Conservation (phyloP, 2,797 vertebrate species). For the Sciurus vulgaris region DNA sequence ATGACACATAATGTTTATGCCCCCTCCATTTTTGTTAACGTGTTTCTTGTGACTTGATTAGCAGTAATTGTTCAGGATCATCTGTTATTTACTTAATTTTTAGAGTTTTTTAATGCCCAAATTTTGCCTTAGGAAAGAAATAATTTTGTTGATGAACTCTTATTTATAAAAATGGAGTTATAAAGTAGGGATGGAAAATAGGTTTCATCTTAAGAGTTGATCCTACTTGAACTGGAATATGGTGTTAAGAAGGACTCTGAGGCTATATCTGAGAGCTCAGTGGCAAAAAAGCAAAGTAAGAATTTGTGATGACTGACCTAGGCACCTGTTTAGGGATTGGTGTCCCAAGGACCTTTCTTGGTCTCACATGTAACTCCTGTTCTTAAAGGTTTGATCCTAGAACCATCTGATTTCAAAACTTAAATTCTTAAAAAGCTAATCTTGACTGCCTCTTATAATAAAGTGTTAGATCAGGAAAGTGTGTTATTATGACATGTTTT, state of each 20-base stretch:
- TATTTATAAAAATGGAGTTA: not conserved
- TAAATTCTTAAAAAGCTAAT: not conserved
- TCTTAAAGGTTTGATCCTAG: not conserved
- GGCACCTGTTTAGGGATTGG: not conserved
- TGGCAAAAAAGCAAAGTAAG: not conserved
- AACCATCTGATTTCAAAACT: not conserved
- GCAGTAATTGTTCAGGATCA: not conserved
- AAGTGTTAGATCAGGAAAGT: not conserved
- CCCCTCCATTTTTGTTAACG: not conserved
- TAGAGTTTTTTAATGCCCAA: not conserved
- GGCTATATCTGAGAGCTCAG: not conserved
- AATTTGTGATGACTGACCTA: not conserved
- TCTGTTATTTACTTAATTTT: constrained; percentile 21
- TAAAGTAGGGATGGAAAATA: not conserved
- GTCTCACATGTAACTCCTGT: not conserved
- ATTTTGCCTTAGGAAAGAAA: constrained; percentile 26
- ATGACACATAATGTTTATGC: constrained; percentile 47
- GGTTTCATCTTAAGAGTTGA: not conserved
- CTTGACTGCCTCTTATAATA: not conserved
- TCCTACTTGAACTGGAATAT: not conserved
- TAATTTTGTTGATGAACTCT: not conserved
- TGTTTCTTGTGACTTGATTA: not conserved
- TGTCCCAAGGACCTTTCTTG: not conserved
- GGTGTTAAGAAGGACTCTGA: not conserved
- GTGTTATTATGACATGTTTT: too few species aligned